These are phyloP conservation scores for Tragelaphus imberbis DNA, from an alignment of 2,113 vertebrate species.

Conservation along the genomic window DNA sequence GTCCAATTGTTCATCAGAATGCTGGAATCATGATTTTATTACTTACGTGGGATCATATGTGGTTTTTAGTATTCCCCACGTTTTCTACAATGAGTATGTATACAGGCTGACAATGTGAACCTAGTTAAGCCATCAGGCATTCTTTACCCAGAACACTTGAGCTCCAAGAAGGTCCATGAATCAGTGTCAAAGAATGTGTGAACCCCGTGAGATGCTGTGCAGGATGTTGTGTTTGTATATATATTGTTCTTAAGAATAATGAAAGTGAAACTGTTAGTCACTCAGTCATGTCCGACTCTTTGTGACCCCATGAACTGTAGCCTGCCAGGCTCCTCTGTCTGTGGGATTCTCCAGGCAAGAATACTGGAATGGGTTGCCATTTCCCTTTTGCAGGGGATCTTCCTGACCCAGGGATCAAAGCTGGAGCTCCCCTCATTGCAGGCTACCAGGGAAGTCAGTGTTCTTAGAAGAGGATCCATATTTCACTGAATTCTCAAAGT, in stretches of 20 bases:
- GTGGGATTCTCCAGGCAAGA: neutral
- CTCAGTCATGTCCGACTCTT: neutral
- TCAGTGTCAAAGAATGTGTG: neutral
- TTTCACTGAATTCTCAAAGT: neutral
- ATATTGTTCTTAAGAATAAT: neutral
- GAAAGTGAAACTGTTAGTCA: neutral
- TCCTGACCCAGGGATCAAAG: neutral
- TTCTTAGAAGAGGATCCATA: neutral
- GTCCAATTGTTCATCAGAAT: neutral
- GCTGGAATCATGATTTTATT: neutral
- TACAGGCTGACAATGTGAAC: neutral
- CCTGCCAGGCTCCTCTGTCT: neutral
- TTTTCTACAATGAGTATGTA: neutral
- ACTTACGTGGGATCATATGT: neutral
- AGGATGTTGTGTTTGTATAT: neutral
- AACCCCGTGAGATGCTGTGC: neutral
- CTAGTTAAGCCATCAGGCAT: neutral
- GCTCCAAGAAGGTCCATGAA: neutral
- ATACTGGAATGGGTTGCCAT: neutral
- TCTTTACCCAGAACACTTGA: neutral
- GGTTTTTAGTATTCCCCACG: neutral
- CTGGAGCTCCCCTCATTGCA: neutral
- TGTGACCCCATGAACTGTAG: neutral
- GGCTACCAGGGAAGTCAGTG: neutral
- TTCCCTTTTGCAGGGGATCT: neutral